phyloP scores from a whole-genome alignment of 2,113 vertebrate species.

The Machaerirhynchus nigripectus region DNA sequence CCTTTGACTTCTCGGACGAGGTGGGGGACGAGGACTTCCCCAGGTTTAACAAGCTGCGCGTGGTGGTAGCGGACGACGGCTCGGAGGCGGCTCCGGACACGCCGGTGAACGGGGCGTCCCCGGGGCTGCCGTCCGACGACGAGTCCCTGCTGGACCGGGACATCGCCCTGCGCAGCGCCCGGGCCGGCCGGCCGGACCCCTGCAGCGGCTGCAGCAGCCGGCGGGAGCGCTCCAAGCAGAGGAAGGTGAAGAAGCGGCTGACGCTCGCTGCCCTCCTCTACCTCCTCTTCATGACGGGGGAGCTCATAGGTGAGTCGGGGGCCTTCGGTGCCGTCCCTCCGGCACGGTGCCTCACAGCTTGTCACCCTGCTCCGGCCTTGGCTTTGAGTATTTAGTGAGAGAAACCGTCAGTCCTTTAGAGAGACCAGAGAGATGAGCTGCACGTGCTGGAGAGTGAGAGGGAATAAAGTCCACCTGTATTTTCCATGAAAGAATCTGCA shows the following conservation, averaged over 20 bases:
- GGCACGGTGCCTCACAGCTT: background rate
- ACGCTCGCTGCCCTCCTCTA: conserved; percentile 86
- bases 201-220: conserved; percentile 81
- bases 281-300: conserved; percentile 90
- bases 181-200: conserved; percentile 69
- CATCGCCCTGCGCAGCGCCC: conserved; percentile 35
- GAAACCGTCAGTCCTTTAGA: background rate
- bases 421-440: background rate
- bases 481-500: background rate
- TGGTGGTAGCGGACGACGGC: conserved; percentile 87
- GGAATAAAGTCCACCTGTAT: background rate
- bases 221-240: conserved; percentile 75
- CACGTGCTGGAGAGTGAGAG: background rate
- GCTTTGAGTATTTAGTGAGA: background rate
- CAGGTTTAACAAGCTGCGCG: conserved; percentile 85
- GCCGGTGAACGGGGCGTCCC: conserved; percentile 73
- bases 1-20: conserved; percentile 87
- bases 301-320: conserved; percentile 86
- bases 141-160: conserved; percentile 83
- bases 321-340: background rate
- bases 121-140: conserved; percentile 76
- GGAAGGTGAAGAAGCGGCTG: conserved; percentile 82
- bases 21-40: conserved; percentile 78
- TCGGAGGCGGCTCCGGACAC: conserved; percentile 40
- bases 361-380: background rate